These are phyloP conservation scores for Elachura formosa DNA, from an alignment of 2,113 vertebrate genomes.

Conservation along the genomic window DNA sequence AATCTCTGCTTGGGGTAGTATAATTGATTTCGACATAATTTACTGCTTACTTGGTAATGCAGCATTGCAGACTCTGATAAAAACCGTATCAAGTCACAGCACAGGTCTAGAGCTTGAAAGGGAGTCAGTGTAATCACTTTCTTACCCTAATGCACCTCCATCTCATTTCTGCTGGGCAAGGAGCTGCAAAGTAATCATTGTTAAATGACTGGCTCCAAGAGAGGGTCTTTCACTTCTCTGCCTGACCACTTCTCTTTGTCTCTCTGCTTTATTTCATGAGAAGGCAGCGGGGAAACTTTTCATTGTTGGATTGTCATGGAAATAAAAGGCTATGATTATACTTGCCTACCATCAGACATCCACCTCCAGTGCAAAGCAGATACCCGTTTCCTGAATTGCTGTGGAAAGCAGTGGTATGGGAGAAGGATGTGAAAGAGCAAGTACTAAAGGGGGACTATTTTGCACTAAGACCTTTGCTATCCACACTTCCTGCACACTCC, in stretches of 20 bases:
- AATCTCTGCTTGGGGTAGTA: conserved; percentile 75
- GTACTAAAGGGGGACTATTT: background rate
- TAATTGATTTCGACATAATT: conserved; percentile 90
- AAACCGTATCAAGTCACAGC: conserved; percentile 84
- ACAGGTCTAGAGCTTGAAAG: conserved; percentile 77
- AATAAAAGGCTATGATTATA: conserved; percentile 37
- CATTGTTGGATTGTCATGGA: conserved; percentile 37
- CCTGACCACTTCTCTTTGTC: conserved; percentile 56
- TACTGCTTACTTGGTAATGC: conserved; percentile 88
- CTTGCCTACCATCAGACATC: background rate
- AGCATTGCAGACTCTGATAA: conserved; percentile 87
- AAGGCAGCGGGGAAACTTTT: conserved; percentile 34
- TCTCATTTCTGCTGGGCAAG: conserved; percentile 64
- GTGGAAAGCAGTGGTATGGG: background rate
- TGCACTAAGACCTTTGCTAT: background rate
- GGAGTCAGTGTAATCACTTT: conserved; percentile 79
- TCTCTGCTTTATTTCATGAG: conserved; percentile 17
- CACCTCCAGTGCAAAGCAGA: background rate
- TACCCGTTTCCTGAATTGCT: background rate
- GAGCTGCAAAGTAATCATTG: conserved; percentile 63
- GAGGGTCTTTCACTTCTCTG: conserved; percentile 21
- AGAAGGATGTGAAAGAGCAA: background rate
- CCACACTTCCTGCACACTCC: background rate
- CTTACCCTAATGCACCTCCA: conserved; percentile 68
- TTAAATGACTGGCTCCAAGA: conserved; percentile 58